Base-by-base conservation (phyloP, 92 coral and sea anemone species). In the Zoanthus gigantus region DNA sequence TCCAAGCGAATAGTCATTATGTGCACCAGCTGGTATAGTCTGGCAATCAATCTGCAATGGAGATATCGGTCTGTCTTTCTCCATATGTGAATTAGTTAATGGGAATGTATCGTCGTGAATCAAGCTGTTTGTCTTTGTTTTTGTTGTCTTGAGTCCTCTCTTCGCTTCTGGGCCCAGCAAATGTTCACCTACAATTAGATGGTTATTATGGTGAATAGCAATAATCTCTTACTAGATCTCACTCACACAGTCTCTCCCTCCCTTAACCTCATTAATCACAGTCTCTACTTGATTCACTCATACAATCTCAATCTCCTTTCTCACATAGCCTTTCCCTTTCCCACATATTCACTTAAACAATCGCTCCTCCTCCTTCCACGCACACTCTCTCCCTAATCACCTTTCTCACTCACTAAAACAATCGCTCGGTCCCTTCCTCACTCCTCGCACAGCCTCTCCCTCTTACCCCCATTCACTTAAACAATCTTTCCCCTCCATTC, bases 11-110 rank as follows among this genome's bases (percentile, higher is more conserved):
- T 54, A 72, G 31, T 90, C 83, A 50, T 84, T 87, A 15, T 56
- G 68, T 9, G 69, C 81, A 77, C 72, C 84, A 37, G 65, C 81
- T 6, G 78, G 30, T 31, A 92, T 83, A 28, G 74, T 95, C 66
- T 92, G 88, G 66, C 95, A 91, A 76, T 94, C 95, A 1, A 94
- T 79, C 53, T 93, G 95, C 94, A 94, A 93, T 5, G 98, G 98
- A 6, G 94, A 90, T 3, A 83, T 52, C 42, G 83, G 18, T 30
- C 56, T 52, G 65, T 32, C 83, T 13, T 61, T 90, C 71, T 76
- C 86, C 58, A 76, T 88, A 85, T 79, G 73, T n/a, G 83, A 18
- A 45, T 48, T 77, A 11, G 81, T 57, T 77, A 77, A 29, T 30
- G 66, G 23, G 6, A 79, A 28, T 9, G 37, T 1, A 42, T 47